Conservation (phyloP, 2,113 vertebrate genomes). For the Lagopus leucura region DNA sequence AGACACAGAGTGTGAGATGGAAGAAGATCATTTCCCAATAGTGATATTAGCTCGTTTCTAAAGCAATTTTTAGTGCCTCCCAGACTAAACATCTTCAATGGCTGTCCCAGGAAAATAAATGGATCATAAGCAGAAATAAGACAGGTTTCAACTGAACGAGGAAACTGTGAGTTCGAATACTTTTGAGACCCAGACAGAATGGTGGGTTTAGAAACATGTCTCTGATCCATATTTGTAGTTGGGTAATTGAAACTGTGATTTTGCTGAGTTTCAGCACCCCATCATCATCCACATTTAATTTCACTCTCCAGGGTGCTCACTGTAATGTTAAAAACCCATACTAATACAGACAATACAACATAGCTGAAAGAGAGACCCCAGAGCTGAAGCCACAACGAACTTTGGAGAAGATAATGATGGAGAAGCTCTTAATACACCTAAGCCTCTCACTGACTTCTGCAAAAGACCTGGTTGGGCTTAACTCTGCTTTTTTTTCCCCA, state of each 20-base stretch:
- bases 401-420: neutral
- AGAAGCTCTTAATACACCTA: neutral
- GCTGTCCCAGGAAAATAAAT: constrained; percentile 58
- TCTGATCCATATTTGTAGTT: constrained; percentile 43
- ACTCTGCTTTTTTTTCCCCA: neutral
- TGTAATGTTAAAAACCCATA: constrained; percentile 38
- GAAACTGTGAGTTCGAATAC: constrained; percentile 57
- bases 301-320: constrained; percentile 13
- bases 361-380: neutral
- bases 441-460: neutral
- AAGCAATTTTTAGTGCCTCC: constrained; percentile 34
- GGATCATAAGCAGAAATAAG: constrained; percentile 49
- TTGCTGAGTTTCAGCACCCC: constrained; percentile 60
- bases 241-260: constrained; percentile 66
- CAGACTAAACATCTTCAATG: constrained; percentile 11
- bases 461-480: neutral
- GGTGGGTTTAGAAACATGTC: constrained; percentile 22
- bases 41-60: constrained; percentile 41
- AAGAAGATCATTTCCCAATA: constrained; percentile 55
- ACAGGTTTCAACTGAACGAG: constrained; percentile 59
- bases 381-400: constrained; percentile 6
- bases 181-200: constrained; percentile 51
- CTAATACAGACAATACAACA: constrained; percentile 12
- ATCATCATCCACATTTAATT: constrained; percentile 60
- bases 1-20: constrained; percentile 15